Percentiles rank a stretch among this genome's conserved stretches.
phyloP scores from a whole-genome alignment of 2,888 invertebrate species.

The Troides helena region DNA sequence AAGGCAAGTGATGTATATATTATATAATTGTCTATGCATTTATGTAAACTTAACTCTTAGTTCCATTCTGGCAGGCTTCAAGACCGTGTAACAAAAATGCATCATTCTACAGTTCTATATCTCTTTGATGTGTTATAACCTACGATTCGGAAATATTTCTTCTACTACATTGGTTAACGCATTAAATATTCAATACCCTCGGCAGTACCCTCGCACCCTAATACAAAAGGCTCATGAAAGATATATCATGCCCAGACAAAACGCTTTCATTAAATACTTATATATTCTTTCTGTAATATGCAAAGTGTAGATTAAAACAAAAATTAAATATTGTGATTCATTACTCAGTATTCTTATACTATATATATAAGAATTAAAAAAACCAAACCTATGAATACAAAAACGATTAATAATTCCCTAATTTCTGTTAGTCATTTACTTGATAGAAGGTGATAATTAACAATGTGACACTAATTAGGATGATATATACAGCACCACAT shows the following conservation, averaged over 20 bases:
- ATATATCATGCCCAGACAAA: constrained; percentile 11
- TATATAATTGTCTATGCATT: too few relatives aligned
- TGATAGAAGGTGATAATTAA: too few relatives aligned
- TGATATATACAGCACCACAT: too few relatives aligned
- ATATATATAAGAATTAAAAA: too few relatives aligned
- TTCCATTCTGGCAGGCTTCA: too few relatives aligned
- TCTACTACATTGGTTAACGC: not conserved
- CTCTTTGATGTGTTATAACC: not conserved
- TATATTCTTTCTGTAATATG: not conserved
- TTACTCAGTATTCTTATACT: too few relatives aligned
- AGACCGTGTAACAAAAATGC: not conserved
- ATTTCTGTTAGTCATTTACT: too few relatives aligned
- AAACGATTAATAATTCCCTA: too few relatives aligned
- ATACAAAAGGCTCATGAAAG: constrained; percentile 8
- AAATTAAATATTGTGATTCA: not conserved
- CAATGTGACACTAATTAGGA: too few relatives aligned
- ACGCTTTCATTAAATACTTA: constrained; percentile 12
- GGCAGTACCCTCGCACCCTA: not conserved
- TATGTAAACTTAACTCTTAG: too few relatives aligned
- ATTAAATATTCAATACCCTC: not conserved
- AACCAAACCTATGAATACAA: too few relatives aligned
- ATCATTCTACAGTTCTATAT: not conserved
- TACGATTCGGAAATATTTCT: not conserved
- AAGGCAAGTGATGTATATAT: too few relatives aligned
- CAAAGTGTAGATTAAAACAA: not conserved